Percentiles rank a stretch among this genome's conserved stretches.
Conservation (phyloP, 1,140 invertebrate genomes). For the Hesperophylax magnus region DNA sequence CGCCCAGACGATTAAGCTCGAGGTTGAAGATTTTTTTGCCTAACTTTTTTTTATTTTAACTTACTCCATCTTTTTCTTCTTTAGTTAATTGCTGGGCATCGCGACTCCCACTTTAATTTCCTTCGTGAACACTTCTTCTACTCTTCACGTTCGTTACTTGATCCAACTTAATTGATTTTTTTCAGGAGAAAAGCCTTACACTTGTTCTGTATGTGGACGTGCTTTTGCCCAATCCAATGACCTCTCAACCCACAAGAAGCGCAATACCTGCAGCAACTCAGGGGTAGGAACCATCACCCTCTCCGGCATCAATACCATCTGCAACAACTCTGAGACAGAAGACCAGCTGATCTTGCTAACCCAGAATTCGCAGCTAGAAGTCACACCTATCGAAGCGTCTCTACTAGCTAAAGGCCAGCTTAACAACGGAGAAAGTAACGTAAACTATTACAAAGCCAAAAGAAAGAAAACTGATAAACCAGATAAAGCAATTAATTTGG, state of each 20-base stretch:
- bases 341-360: constrained; percentile 37
- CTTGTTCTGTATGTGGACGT: constrained; percentile 65
- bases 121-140: too few relatives aligned
- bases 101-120: too few relatives aligned
- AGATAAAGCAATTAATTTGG: constrained; percentile 13
- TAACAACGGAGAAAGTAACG: neutral
- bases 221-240: constrained; percentile 68
- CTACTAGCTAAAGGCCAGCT: neutral
- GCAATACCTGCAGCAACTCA: constrained; percentile 45
- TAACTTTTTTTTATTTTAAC: too few relatives aligned
- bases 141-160: too few relatives aligned
- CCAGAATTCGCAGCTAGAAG: constrained; percentile 40
- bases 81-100: too few relatives aligned
- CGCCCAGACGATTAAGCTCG: too few relatives aligned
- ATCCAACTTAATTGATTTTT: constrained; percentile 39
- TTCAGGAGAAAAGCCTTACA: constrained; percentile 68
- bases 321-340: constrained; percentile 1
- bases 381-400: constrained; percentile 20
- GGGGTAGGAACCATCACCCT: constrained; percentile 1
- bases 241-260: constrained; percentile 62
- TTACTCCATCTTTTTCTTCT: too few relatives aligned
- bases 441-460: constrained; percentile 30
- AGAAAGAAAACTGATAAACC: constrained; percentile 1
- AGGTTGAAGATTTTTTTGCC: too few relatives aligned
- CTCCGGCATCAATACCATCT: neutral